These are phyloP conservation scores for Papilio helenus DNA, from an alignment of 1,140 invertebrate genomes.

Conservation along the genomic window DNA sequence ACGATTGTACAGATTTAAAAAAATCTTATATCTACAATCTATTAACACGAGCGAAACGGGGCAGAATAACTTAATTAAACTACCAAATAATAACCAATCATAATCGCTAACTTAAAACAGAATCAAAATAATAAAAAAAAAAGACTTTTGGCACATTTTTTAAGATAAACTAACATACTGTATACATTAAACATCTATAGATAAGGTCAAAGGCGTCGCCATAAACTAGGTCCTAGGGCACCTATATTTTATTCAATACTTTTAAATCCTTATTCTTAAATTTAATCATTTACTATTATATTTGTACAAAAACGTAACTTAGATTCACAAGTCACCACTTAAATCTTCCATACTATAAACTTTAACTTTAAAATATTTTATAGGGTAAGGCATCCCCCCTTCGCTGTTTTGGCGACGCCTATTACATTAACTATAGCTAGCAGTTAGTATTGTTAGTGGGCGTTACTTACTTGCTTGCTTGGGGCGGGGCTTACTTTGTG, in stretches of 20 bases:
- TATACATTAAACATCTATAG: too few species aligned
- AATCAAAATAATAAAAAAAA: not conserved
- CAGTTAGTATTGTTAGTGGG: slow-evolving; percentile 75
- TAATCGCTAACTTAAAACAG: not conserved
- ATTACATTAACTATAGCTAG: slow-evolving; percentile 12
- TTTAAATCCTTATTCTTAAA: too few species aligned
- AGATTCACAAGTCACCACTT: too few species aligned
- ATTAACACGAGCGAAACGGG: not conserved
- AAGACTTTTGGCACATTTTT: too few species aligned
- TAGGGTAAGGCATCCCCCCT: too few species aligned
- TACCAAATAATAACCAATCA: not conserved
- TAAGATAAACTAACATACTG: too few species aligned
- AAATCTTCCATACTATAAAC: too few species aligned
- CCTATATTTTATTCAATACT: too few species aligned
- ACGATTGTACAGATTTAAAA: not conserved
- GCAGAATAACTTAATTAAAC: not conserved
- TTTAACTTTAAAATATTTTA: too few species aligned
- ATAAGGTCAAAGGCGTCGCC: not conserved
- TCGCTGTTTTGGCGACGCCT: not conserved
- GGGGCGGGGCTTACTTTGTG: slow-evolving; percentile 81
- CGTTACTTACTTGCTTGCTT: slow-evolving; percentile 72
- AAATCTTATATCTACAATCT: not conserved
- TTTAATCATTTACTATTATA: too few species aligned
- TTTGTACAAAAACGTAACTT: too few species aligned
- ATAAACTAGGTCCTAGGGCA: too few species aligned